Evolutionary conservation across 1,140 invertebrate species (phyloP).

Genomic region (Drosophila yakuba): DNA sequence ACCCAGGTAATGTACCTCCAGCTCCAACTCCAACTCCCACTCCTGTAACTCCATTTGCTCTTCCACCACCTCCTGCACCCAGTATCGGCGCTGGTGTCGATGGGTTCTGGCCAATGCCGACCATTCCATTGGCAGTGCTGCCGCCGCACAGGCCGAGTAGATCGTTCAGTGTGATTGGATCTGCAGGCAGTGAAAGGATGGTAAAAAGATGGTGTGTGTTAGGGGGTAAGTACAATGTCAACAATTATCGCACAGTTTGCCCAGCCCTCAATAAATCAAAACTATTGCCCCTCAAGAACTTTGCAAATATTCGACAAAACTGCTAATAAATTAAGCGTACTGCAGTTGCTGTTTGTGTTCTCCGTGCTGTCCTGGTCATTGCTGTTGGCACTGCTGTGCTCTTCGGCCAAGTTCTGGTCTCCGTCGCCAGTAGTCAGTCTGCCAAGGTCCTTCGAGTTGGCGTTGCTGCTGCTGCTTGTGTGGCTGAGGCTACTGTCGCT

Average conservation of each 20-base stretch:
- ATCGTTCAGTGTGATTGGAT: conserved; percentile 81
- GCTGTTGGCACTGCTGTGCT: conserved; percentile 32
- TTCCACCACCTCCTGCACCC: conserved; percentile 4
- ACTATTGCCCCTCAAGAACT: conserved; percentile 70
- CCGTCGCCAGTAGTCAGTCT: conserved; percentile 56
- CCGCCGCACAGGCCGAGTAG: conserved; percentile 77
- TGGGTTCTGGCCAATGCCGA: conserved; percentile 18
- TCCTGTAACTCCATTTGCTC: conserved; percentile 10
- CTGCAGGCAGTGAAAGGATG: conserved; percentile 35
- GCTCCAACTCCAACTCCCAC: conserved; percentile 11
- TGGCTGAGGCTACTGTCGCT: not conserved
- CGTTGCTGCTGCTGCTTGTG: conserved; percentile 10
- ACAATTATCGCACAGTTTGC: conserved; percentile 70
- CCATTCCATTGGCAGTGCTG: conserved; percentile 32
- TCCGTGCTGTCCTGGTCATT: conserved; percentile 24
- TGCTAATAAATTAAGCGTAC: conserved; percentile 77
- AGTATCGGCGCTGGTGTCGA: conserved; percentile 1
- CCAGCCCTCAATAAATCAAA: conserved; percentile 80
- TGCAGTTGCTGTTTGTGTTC: conserved; percentile 71
- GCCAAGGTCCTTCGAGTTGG: conserved; percentile 43
- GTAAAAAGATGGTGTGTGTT: not conserved
- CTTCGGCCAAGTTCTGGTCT: conserved; percentile 60
- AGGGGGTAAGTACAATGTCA: conserved; percentile 39
- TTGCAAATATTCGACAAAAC: conserved; percentile 74
- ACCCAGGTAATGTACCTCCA: not conserved